Conservation (phyloP, 1,140 invertebrate genomes). For the Bilobella aurantiaca region DNA sequence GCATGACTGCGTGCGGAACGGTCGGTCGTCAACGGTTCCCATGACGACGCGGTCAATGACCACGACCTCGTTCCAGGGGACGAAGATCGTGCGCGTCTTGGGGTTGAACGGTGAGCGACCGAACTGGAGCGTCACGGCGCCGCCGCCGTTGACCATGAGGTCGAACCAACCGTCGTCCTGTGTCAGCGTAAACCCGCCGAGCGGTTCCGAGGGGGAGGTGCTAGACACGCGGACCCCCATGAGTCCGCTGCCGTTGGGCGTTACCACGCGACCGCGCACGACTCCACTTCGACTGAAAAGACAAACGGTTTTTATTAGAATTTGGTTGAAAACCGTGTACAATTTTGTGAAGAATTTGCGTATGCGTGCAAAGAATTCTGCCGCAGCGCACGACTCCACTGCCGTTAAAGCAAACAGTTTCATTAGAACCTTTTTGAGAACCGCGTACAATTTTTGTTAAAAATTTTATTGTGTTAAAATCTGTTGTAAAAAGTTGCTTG, state of each 20-base stretch:
- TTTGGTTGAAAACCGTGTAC: not conserved
- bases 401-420: too few species aligned
- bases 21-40: slow-evolving; percentile 65
- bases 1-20: slow-evolving; percentile 61
- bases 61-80: slow-evolving; percentile 93
- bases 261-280: slow-evolving; percentile 83
- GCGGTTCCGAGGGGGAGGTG: slow-evolving; percentile 68
- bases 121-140: slow-evolving; percentile 86
- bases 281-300: slow-evolving; percentile 81
- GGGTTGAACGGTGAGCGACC: slow-evolving; percentile 82
- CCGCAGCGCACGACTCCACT: too few species aligned
- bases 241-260: slow-evolving; percentile 76
- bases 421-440: too few species aligned
- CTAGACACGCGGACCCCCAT: slow-evolving; percentile 89
- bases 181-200: slow-evolving; percentile 89
- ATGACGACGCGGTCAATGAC: slow-evolving; percentile 79
- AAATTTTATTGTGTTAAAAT: too few species aligned
- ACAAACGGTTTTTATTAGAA: not conserved
- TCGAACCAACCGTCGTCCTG: slow-evolving; percentile 89
- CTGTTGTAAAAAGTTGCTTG: too few species aligned
- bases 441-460: too few species aligned
- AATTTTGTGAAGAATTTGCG: too few species aligned
- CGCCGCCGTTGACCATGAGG: slow-evolving; percentile 91
- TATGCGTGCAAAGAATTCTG: too few species aligned
- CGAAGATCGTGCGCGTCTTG: slow-evolving; percentile 79